phyloP scores from a whole-genome alignment of 2,113 vertebrate species.

The Strigops habroptila region DNA sequence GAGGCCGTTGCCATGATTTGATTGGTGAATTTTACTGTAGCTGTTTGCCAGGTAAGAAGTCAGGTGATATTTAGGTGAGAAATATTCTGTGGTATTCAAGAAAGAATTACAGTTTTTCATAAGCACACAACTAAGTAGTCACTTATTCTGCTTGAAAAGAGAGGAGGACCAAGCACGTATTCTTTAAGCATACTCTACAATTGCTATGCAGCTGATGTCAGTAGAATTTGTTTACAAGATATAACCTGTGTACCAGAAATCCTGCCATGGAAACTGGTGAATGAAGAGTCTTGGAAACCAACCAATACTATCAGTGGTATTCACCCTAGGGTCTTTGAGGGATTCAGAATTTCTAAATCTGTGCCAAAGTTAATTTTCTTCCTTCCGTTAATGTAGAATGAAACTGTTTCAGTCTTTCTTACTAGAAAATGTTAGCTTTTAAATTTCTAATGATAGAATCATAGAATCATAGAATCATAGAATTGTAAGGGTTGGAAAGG shows the following conservation, averaged over 20 bases:
- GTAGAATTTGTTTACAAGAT: not conserved
- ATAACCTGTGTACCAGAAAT: not conserved
- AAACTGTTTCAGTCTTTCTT: not conserved
- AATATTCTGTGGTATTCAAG: not conserved
- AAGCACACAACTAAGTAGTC: not conserved
- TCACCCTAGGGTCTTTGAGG: not conserved
- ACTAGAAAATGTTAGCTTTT: not conserved
- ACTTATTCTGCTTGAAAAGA: constrained; percentile 12
- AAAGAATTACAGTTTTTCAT: constrained; percentile 4
- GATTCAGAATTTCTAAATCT: not conserved
- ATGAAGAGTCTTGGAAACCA: not conserved
- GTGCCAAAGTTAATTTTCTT: not conserved
- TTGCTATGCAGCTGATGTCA: not conserved
- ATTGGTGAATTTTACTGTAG: constrained; percentile 61
- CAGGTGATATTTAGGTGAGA: constrained; percentile 8
- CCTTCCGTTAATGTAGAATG: not conserved
- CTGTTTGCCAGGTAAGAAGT: constrained; percentile 72
- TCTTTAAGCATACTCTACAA: not conserved
- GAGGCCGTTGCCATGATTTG: constrained; percentile 64
- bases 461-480: too few relatives aligned
- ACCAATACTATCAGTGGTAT: not conserved
- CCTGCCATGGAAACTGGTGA: not conserved
- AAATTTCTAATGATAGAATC: not conserved
- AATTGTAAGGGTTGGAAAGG: too few relatives aligned
- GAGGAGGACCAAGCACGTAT: not conserved